Conservation (phyloP, 2,888 invertebrate species). For the Luperina nickerlii region DNA sequence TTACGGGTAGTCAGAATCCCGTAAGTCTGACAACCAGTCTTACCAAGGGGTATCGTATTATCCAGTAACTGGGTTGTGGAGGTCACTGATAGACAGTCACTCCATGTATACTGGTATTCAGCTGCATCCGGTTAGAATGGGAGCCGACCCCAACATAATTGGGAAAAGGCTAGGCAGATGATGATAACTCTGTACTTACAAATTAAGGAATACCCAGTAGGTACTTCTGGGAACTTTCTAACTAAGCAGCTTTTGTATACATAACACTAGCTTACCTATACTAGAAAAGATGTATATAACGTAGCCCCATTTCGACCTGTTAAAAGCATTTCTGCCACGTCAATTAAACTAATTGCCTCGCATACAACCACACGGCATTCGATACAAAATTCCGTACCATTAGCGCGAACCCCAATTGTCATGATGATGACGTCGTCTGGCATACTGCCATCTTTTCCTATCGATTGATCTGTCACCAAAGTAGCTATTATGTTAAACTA, state of each 20-base stretch:
- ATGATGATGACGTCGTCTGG: conserved; percentile 67
- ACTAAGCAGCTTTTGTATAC: neutral
- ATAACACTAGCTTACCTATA: neutral
- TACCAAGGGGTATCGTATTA: too few relatives aligned
- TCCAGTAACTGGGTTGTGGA: too few relatives aligned
- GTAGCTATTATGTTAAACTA: conserved; percentile 19
- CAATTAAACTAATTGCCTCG: neutral
- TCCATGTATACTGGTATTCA: too few relatives aligned
- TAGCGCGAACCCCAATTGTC: conserved; percentile 10
- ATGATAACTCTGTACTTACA: neutral
- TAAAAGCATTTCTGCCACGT: neutral
- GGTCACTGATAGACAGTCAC: too few relatives aligned
- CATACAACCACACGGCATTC: conserved; percentile 26
- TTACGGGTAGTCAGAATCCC: too few relatives aligned
- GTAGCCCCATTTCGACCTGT: neutral
- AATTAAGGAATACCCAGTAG: neutral
- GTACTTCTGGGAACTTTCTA: neutral
- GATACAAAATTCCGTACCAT: conserved; percentile 3
- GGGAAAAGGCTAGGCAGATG: too few relatives aligned
- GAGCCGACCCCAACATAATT: too few relatives aligned
- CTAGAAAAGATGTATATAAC: neutral
- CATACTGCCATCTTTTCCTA: conserved; percentile 67
- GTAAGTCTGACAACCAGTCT: too few relatives aligned
- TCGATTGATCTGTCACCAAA: conserved; percentile 63
- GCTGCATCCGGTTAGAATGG: too few relatives aligned